A percentile compares a stretch with the other conserved stretches of the same genome.
Evolutionary conservation across 2,113 vertebrate genomes (phyloP).

Genomic region (Seriola dumerili): DNA sequence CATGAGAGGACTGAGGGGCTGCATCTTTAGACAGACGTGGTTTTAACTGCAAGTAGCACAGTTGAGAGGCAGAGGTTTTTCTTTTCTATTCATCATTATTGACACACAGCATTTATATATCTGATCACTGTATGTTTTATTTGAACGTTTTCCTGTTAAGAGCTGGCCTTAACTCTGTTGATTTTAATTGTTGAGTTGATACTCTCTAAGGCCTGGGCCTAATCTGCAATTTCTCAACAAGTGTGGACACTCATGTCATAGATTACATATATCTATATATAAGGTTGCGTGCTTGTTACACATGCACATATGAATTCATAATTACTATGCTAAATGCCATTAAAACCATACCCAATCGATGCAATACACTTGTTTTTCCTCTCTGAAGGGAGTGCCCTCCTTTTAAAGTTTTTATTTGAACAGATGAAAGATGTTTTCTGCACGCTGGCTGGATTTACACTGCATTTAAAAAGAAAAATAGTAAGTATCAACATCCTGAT

Average conservation of each 20-base stretch:
- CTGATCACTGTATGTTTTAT: slow-evolving; percentile 71
- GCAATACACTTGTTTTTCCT: slow-evolving; percentile 68
- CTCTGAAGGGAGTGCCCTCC: slow-evolving; percentile 58
- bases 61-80: slow-evolving; percentile 41
- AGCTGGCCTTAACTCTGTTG: slow-evolving; percentile 82
- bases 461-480: not conserved
- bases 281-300: slow-evolving; percentile 67
- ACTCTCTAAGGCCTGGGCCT: slow-evolving; percentile 76
- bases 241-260: slow-evolving; percentile 73
- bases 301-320: slow-evolving; percentile 73
- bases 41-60: slow-evolving; percentile 43
- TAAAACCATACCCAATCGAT: slow-evolving; percentile 67
- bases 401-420: slow-evolving; percentile 60
- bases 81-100: slow-evolving; percentile 65
- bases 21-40: slow-evolving; percentile 26
- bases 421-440: slow-evolving; percentile 70
- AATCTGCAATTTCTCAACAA: slow-evolving; percentile 71
- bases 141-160: slow-evolving; percentile 75
- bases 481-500: not conserved
- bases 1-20: slow-evolving; percentile 46
- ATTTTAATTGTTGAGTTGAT: slow-evolving; percentile 73
- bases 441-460: slow-evolving; percentile 66
- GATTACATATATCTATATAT: slow-evolving; percentile 69
- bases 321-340: slow-evolving; percentile 74
- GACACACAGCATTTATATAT: slow-evolving; percentile 79